Percentiles rank a stretch among this genome's conserved stretches.
These are phyloP conservation scores for Cisticola juncidis DNA, from an alignment of 2,113 vertebrate species.

Conservation along the genomic window DNA sequence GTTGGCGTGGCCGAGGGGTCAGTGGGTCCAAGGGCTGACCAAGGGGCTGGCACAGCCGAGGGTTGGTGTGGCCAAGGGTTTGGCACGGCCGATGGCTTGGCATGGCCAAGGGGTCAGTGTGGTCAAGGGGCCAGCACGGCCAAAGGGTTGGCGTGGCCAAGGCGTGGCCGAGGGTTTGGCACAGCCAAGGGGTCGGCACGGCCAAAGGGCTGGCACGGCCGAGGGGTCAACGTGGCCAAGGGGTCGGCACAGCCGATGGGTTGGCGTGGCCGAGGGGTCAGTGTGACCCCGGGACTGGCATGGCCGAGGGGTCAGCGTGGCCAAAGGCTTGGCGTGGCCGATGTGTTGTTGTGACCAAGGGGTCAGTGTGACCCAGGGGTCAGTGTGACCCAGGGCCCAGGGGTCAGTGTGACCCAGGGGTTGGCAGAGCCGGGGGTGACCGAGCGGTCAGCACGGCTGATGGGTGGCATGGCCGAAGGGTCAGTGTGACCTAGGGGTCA, in stretches of 20 bases:
- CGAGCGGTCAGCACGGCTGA: no score
- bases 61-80: neutral
- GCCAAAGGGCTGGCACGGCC: neutral
- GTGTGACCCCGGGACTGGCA: no score
- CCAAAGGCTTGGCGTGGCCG: neutral
- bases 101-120: fast-evolving
- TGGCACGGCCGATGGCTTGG: fast-evolving
- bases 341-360: neutral
- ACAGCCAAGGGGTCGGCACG: neutral
- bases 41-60: neutral
- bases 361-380: neutral
- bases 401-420: no score
- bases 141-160: neutral
- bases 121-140: neutral
- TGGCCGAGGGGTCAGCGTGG: no score
- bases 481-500: no score
- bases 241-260: neutral
- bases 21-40: no score
- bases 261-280: neutral
- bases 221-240: neutral
- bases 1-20: neutral
- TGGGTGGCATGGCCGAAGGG: no score
- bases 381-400: neutral
- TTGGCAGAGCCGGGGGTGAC: no score
- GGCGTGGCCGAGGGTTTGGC: neutral